phyloP scores from a whole-genome alignment of 2,113 vertebrate species.

The Microcebus tavaratra region DNA sequence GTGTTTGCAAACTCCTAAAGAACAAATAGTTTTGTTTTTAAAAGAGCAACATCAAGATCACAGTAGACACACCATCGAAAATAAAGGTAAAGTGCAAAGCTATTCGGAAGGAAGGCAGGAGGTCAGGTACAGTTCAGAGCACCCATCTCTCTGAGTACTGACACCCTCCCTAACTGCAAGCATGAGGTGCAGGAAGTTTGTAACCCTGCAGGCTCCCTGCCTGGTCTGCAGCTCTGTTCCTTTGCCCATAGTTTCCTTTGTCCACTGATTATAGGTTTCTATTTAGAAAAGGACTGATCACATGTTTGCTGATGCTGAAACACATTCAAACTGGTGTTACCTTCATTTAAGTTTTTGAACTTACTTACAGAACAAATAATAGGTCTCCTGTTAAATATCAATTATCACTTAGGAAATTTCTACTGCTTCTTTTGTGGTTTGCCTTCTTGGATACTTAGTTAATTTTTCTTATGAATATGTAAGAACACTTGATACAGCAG shows the following conservation, averaged over 20 bases:
- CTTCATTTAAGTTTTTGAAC: neutral
- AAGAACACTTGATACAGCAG: neutral
- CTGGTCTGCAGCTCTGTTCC: neutral
- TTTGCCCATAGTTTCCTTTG: neutral
- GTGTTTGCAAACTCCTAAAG: slow-evolving; percentile 80
- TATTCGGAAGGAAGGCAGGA: neutral
- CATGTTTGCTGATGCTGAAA: neutral
- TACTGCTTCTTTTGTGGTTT: neutral
- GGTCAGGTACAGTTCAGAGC: neutral
- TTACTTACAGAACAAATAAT: neutral
- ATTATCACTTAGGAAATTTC: neutral
- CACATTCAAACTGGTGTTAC: neutral
- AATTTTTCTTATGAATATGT: neutral
- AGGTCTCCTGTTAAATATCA: neutral
- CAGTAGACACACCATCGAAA: neutral
- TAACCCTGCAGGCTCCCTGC: neutral
- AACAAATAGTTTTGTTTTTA: slow-evolving; percentile 38
- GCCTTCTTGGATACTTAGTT: neutral
- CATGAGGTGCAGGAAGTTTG: neutral
- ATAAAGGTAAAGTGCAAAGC: neutral
- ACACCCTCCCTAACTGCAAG: neutral
- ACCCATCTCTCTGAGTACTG: neutral
- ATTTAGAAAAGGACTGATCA: neutral
- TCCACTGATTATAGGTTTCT: neutral
- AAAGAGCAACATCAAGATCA: neutral